Percentiles rank a stretch among this genome's conserved stretches.
phyloP scores from a whole-genome alignment of 2,113 vertebrate species.

The Apaloderma vittatum region DNA sequence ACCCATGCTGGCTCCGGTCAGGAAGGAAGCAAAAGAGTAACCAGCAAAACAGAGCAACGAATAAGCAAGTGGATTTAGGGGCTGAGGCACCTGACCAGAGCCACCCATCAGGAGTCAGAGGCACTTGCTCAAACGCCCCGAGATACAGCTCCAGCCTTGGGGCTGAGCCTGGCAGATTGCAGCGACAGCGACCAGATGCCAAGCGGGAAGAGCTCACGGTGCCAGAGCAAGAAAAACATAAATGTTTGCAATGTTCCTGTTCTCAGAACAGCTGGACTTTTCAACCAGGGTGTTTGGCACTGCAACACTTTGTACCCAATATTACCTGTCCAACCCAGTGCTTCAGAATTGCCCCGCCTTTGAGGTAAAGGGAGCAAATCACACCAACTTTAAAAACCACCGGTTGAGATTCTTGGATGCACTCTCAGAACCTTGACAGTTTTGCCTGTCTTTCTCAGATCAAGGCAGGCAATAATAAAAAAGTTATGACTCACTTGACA shows the following conservation, averaged over 20 bases:
- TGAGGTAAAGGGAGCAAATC: background rate
- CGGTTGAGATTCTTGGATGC: background rate
- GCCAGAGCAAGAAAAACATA: background rate
- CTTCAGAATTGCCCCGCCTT: background rate
- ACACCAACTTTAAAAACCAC: background rate
- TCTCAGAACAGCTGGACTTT: background rate
- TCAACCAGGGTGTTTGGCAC: background rate
- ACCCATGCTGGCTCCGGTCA: accelerated
- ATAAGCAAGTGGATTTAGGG: accelerated
- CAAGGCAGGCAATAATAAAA: background rate
- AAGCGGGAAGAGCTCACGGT: background rate
- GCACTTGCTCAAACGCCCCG: background rate
- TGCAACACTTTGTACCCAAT: background rate
- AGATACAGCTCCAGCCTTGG: background rate
- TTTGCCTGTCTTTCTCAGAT: background rate
- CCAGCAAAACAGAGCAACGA: background rate
- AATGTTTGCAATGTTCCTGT: background rate
- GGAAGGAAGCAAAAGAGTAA: background rate
- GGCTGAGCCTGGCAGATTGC: background rate
- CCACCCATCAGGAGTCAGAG: background rate
- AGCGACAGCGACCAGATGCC: background rate
- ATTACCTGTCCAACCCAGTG: background rate
- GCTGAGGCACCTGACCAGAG: background rate
- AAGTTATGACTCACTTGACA: background rate
- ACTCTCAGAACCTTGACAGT: background rate